Evolutionary conservation across 2,888 invertebrate genomes (phyloP), one percentile per base, ranked within the genome.

Genomic region (Sisyra nigra): DNA sequence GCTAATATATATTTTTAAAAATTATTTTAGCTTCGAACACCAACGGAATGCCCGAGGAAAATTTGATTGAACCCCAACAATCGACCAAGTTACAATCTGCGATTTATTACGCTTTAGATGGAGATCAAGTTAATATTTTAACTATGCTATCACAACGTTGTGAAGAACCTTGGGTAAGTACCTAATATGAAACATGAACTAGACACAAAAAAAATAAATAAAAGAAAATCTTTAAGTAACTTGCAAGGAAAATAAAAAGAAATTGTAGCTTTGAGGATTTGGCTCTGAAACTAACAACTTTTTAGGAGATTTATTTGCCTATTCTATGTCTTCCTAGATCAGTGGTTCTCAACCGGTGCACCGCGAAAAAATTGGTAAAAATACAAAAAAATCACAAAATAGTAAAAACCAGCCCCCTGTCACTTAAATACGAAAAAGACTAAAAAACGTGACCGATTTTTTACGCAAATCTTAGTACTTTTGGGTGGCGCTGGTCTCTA

Each of bases 91-190:
- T 79, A 29, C 80, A 80, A 53, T 78, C 76, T 52, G 76, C 79
- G 1, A 71, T 80, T 45, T 78, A 74, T 57, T 80, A 80, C 58
- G 77, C 79, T 14, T 72, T 80, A 42, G 80, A 80, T 58, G 79
- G 79, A 13, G 80, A 80, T 61, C 78, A 79, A 61, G 74, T 76
- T 17, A 74, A 72, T 54, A 76, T 78, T 45, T 56, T 80, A 14
- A 76, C 74, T 48, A 67, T 77, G 55, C 59, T 80, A 48, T 68
- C 74, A 33, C 76, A 76, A 52, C 72, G 75, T 57, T 71, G 74
- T 53, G 78, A 79, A 52, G 79, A 79, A 55, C 75, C 76, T 42
- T 80, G 79, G 79, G 68, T 75, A 50, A 52, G 35, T 32, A 6
- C 7, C n/a, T 32, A 32, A 8, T 30, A 8, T 30, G 7, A 30